Conservation (phyloP, 2,797 vertebrate genomes). For the Liparis tanakae region DNA sequence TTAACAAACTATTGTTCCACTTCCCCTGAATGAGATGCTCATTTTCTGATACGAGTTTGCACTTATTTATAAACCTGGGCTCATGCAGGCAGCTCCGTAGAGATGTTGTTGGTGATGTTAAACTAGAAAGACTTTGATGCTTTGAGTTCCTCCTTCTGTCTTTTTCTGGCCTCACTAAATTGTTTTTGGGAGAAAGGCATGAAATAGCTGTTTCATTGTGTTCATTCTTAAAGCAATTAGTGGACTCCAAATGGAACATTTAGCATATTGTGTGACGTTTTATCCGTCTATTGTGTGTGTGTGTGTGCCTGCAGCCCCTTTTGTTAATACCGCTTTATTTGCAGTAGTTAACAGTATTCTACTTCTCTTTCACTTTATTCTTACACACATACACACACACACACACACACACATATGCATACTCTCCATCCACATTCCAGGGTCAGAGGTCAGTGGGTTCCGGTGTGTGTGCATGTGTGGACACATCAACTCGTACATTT, state of each 20-base stretch:
- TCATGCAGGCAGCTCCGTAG: not conserved
- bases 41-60: conserved; percentile 20
- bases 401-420: conserved; percentile 22
- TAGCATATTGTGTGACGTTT: conserved; percentile 15
- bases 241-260: conserved; percentile 21
- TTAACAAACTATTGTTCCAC: conserved; percentile 9
- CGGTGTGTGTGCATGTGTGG: conserved; percentile 27
- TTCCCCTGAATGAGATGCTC: conserved; percentile 24
- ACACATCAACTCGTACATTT: conserved; percentile 48
- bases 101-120: conserved; percentile 1
- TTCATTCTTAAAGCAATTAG: conserved; percentile 26
- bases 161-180: conserved; percentile 2
- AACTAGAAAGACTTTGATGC: conserved; percentile 12
- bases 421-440: conserved; percentile 54
- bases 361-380: conserved; percentile 25
- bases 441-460: conserved; percentile 76
- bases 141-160: conserved; percentile 12
- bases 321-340: conserved; percentile 75
- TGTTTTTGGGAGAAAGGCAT: conserved; percentile 5
- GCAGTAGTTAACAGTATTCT: conserved; percentile 67
- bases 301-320: conserved; percentile 21
- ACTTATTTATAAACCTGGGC: conserved; percentile 27
- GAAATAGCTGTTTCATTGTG: conserved; percentile 14
- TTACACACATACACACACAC: conserved; percentile 23
- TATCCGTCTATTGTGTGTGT: conserved; percentile 14